Base-by-base conservation (phyloP, 2,888 invertebrate genomes). In the Tetranychus piercei region DNA sequence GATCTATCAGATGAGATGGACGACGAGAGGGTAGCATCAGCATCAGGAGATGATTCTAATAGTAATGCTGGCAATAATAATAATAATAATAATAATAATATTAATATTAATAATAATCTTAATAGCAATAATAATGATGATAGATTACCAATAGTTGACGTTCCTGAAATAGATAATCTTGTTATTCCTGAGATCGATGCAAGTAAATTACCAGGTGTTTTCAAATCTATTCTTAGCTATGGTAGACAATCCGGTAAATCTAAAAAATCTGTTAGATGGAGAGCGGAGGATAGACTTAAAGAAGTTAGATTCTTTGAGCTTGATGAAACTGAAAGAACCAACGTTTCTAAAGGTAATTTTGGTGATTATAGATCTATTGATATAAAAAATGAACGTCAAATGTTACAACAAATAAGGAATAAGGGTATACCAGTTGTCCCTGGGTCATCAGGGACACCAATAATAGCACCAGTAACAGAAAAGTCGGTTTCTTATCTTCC, bases 231-330 rank as follows among this genome's bases (percentile, higher is more conserved):
- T 69, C 34, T 69, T 20, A 23, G 69, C n/a, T 69, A 69, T 69
- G 69, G 69, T 69, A 69, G 34, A 34, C 20, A 6, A 34, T 69
- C 34, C 11, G 9, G 6, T 69, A 20, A 69, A 69, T 7, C 20
- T 20, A 69, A 69, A 34, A 69, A 69, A 69, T 23, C 22, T 18
- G 69, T 69, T 23, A 9, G 75, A 55, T 88, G 88, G 80, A 94
- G 92, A 89, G 89, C 89, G 80, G 86, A 88, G 5, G 92, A 93
- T 76, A 83, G 86, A 7, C 87, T 97, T 55, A 90, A 90, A 79
- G 88, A 90, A 80, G 86, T 92, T 75, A 88, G 90, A 80, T 94
- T 88, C 83, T 96, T 97, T 82, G 95, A 95, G 82, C 84, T 95
- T 79, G 95, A 96, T 83, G 95, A 94, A 83, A 94, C 90, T 20